A percentile compares a stretch with the other conserved stretches of the same genome.
Conservation (phyloP, 92 coral and sea anemone species). For the Epizoanthus stellaris region DNA sequence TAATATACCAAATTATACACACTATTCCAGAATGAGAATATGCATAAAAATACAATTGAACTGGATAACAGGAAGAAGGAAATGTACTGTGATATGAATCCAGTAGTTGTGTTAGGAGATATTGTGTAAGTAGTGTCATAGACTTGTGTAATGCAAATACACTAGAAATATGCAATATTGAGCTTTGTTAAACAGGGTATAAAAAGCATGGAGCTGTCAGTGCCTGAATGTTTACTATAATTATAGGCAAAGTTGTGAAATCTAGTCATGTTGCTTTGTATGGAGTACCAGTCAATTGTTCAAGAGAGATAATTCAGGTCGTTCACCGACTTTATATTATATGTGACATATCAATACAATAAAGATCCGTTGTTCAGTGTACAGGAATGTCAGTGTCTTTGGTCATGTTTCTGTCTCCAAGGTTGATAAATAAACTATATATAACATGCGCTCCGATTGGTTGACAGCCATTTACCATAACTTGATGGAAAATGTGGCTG, state of each 20-base stretch:
- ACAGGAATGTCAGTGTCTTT: background rate
- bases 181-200: constrained; percentile 3
- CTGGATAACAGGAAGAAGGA: no score
- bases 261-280: constrained; percentile 40
- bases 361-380: constrained; percentile 86
- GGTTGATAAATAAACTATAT: no score
- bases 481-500: no score
- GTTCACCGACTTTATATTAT: constrained; percentile 88
- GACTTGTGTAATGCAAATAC: background rate
- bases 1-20: no score
- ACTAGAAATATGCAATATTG: background rate
- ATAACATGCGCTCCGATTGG: no score
- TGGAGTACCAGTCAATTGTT: constrained; percentile 44
- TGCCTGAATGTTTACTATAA: constrained; percentile 12
- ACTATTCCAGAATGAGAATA: background rate
- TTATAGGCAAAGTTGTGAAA: constrained; percentile 32
- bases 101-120: background rate
- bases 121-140: background rate
- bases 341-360: constrained; percentile 89
- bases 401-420: no score
- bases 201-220: background rate
- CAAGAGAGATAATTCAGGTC: constrained; percentile 75
- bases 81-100: background rate
- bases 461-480: no score
- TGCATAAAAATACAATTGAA: background rate